Conservation (phyloP, 2,888 invertebrate genomes). For the Andrena marginata region DNA sequence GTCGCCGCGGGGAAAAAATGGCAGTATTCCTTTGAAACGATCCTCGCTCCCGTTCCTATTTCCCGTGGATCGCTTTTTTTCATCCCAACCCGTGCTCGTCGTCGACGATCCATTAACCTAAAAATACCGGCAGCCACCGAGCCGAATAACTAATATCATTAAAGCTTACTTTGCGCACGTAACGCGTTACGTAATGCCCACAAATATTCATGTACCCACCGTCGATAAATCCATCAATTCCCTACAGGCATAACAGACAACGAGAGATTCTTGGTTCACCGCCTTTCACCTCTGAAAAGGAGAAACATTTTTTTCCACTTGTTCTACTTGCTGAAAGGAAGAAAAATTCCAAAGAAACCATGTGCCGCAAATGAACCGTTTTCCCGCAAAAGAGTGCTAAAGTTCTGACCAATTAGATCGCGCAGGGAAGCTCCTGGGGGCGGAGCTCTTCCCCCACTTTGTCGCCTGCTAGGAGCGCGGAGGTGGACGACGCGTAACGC, state of each 20-base stretch:
- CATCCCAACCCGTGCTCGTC: background rate
- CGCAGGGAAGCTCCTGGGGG: too few species aligned
- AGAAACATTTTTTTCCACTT: too few species aligned
- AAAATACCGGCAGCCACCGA: slow-evolving; percentile 30
- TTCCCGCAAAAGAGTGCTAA: too few species aligned
- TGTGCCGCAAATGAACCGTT: too few species aligned
- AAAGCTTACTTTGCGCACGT: slow-evolving; percentile 4
- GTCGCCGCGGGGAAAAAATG: background rate
- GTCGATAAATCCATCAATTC: slow-evolving; percentile 18
- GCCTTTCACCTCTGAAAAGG: too few species aligned
- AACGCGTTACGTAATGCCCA: slow-evolving; percentile 25
- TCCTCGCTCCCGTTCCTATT: slow-evolving; percentile 5
- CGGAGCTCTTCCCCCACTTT: too few species aligned
- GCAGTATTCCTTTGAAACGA: slow-evolving; percentile 26
- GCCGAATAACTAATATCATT: slow-evolving; percentile 23
- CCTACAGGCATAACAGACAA: background rate
- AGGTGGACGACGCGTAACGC: too few species aligned
- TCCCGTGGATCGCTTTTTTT: slow-evolving; percentile 3
- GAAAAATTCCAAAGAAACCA: too few species aligned
- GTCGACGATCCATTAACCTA: slow-evolving; percentile 41
- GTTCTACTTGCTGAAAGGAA: too few species aligned
- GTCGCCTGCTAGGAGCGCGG: too few species aligned
- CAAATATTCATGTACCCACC: background rate
- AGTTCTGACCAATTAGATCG: too few species aligned
- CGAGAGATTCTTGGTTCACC: background rate